Evolutionary conservation across 2,113 vertebrate species (phyloP).

Genomic region (Equus przewalskii): DNA sequence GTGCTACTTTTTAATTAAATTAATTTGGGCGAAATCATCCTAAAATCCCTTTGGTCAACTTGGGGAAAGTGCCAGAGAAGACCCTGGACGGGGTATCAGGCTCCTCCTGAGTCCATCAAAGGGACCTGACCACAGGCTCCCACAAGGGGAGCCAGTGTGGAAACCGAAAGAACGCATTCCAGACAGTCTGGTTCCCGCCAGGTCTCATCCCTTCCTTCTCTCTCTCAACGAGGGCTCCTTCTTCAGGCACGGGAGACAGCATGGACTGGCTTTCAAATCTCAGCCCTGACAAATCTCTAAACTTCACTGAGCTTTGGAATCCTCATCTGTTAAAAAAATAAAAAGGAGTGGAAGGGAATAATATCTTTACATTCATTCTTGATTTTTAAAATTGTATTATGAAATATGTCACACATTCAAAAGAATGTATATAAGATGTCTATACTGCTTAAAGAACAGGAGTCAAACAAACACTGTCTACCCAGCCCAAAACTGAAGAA

Average conservation of each 20-base stretch:
- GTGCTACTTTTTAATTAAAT: neutral
- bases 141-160: fast-evolving
- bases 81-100: fast-evolving
- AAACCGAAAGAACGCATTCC: fast-evolving
- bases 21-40: neutral
- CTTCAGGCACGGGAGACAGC: too few relatives aligned
- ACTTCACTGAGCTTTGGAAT: neutral
- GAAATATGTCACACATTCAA: neutral
- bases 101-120: neutral
- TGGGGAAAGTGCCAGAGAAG: neutral
- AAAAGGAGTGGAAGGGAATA: fast-evolving
- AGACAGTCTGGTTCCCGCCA: fast-evolving
- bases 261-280: neutral
- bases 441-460: neutral
- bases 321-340: neutral
- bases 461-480: fast-evolving
- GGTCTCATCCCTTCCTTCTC: neutral
- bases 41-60: neutral
- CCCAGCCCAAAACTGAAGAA: neutral
- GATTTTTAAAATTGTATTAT: neutral
- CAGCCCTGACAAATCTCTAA: neutral
- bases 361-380: neutral
- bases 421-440: fast-evolving
- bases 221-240: neutral
- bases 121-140: neutral